Conservation (phyloP, 2,113 vertebrate species). For the Potamarius usumacintae region DNA sequence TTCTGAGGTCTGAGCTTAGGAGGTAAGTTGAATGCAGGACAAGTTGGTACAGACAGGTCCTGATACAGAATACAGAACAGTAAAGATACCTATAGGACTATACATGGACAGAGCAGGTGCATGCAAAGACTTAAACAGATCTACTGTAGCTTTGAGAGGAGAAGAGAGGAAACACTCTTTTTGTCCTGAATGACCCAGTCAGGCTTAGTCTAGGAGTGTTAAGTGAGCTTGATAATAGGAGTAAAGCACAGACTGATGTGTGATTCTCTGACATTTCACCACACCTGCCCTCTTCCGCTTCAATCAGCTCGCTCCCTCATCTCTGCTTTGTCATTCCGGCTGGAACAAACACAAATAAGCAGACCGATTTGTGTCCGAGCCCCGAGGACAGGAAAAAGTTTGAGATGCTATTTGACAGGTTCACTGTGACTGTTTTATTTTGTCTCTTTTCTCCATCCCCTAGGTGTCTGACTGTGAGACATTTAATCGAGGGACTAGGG, state of each 20-base stretch:
- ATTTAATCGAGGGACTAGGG: slow-evolving; percentile 99
- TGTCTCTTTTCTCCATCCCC: slow-evolving; percentile 90
- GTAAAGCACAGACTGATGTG: slow-evolving; percentile 69
- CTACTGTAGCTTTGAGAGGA: not conserved
- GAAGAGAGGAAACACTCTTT: slow-evolving; percentile 55
- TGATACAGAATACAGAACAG: not conserved
- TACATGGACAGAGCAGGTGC: not conserved
- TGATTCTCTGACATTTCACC: slow-evolving; percentile 66
- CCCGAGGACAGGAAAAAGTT: slow-evolving; percentile 85
- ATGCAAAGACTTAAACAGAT: slow-evolving; percentile 1
- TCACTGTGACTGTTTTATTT: slow-evolving; percentile 91
- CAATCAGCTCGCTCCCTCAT: slow-evolving; percentile 73
- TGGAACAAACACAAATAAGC: slow-evolving; percentile 80
- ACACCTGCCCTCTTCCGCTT: slow-evolving; percentile 72
- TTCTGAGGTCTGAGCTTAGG: not conserved
- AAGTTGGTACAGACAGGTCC: not conserved
- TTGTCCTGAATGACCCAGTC: slow-evolving; percentile 70
- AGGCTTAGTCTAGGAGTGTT: slow-evolving; percentile 72
- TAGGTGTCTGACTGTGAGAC: slow-evolving; percentile 99
- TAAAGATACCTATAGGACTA: not conserved
- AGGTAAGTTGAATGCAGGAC: not conserved
- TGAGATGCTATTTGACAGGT: slow-evolving; percentile 99
- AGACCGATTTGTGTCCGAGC: slow-evolving; percentile 86
- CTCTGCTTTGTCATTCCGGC: slow-evolving; percentile 89
- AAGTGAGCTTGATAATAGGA: slow-evolving; percentile 70